Evolutionary conservation across 2,888 invertebrate species (phyloP).

Genomic region (Eupeodes latifasciatus): DNA sequence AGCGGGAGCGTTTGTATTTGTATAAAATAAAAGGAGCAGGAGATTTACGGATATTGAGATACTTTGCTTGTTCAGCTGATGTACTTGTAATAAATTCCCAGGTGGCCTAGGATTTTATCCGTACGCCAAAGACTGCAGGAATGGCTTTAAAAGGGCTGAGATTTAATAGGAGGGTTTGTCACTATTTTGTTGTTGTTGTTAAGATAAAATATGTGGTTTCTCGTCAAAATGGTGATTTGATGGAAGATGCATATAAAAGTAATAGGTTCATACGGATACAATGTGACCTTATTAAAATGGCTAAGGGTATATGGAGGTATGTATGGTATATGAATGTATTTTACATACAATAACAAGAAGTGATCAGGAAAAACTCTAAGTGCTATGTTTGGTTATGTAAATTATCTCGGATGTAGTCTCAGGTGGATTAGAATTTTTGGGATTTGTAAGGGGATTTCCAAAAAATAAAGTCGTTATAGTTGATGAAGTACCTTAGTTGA

Average conservation of each 20-base stretch:
- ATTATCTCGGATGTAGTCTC: conserved; percentile 44
- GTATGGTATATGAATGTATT: too few species aligned
- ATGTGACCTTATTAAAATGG: conserved; percentile 56
- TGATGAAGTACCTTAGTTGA: background rate
- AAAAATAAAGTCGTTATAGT: conserved; percentile 51
- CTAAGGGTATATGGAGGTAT: background rate
- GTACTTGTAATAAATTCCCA: conserved; percentile 60
- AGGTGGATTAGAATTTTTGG: conserved; percentile 43
- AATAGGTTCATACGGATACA: background rate
- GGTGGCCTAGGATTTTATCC: conserved; percentile 37
- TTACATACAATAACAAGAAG: background rate
- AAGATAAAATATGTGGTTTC: conserved; percentile 44
- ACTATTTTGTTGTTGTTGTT: background rate
- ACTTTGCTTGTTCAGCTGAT: conserved; percentile 69
- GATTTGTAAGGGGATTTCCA: conserved; percentile 14
- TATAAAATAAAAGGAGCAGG: background rate
- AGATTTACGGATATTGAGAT: conserved; percentile 20
- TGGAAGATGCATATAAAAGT: background rate
- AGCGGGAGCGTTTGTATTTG: background rate
- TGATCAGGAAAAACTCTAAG: conserved; percentile 19
- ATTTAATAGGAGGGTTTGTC: conserved; percentile 51
- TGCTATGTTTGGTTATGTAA: conserved; percentile 52
- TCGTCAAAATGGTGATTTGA: background rate
- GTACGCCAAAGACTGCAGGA: background rate
- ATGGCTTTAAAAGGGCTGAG: conserved; percentile 37